phyloP scores from a whole-genome alignment of 2,888 invertebrate genomes.

The Phania funesta region DNA sequence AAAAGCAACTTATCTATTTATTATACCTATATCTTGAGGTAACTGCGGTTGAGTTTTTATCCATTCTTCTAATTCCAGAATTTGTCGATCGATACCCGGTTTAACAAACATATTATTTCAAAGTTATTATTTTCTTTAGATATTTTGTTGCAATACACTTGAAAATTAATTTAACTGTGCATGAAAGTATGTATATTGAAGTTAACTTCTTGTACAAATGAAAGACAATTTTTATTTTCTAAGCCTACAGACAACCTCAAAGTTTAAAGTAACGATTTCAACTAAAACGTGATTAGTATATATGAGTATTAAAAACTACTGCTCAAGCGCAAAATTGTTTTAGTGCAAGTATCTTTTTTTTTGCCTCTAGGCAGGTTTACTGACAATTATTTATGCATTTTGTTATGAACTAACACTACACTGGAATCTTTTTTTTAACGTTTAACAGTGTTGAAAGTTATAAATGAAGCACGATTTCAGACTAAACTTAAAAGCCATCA shows the following conservation, averaged over 20 bases:
- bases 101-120: constrained; percentile 61
- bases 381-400: not conserved
- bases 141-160: no score
- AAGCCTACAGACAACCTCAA: constrained; percentile 33
- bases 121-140: not conserved
- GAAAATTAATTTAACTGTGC: no score
- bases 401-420: not conserved
- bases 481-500: not conserved
- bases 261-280: constrained; percentile 58
- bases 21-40: constrained; percentile 84
- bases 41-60: constrained; percentile 84
- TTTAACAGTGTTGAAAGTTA: no score
- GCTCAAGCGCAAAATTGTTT: constrained; percentile 15
- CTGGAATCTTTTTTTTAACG: not conserved
- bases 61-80: constrained; percentile 81
- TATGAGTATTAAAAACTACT: constrained; percentile 35
- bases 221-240: not conserved
- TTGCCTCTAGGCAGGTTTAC: not conserved
- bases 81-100: constrained; percentile 68
- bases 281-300: constrained; percentile 59
- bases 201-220: no score
- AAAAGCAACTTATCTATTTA: no score
- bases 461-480: not conserved
- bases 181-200: no score
- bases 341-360: not conserved